These are phyloP conservation scores for Anoplopoma fimbria DNA, from an alignment of 2,113 vertebrate species.

Conservation along the genomic window DNA sequence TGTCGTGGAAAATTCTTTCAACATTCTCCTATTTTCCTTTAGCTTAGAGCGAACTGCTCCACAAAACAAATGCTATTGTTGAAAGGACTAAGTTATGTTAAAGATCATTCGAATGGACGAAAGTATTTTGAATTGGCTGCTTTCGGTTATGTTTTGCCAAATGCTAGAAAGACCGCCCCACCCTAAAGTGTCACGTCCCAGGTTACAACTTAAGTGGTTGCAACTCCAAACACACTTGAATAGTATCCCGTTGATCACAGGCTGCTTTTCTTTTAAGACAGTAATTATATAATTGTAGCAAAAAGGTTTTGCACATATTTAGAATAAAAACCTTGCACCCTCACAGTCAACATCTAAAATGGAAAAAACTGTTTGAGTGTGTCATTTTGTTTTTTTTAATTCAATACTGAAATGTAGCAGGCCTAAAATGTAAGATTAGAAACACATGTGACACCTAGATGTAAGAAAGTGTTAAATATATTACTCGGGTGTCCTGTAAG, in stretches of 20 bases:
- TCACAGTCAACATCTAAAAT: neutral
- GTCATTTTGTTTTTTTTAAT: neutral
- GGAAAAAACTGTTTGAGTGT: neutral
- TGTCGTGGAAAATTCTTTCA: neutral
- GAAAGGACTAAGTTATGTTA: neutral
- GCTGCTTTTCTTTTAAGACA: neutral
- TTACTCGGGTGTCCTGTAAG: slow-evolving; percentile 24
- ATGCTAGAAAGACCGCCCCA: neutral
- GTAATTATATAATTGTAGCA: neutral
- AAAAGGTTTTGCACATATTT: neutral
- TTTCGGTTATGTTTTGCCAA: neutral
- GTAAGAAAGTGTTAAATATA: slow-evolving; percentile 22
- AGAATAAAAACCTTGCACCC: too few species aligned
- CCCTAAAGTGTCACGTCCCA: neutral
- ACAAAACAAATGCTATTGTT: neutral
- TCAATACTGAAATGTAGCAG: neutral
- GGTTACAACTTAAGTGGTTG: neutral
- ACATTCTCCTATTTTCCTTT: neutral
- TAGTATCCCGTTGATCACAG: neutral
- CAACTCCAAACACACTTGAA: neutral
- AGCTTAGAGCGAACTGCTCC: neutral
- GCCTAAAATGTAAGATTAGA: neutral
- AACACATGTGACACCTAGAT: slow-evolving; percentile 11
- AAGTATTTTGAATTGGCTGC: neutral
- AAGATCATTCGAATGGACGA: neutral